Base-by-base conservation (phyloP, 2,797 vertebrate species). In the Zenarchopterus dispar region DNA sequence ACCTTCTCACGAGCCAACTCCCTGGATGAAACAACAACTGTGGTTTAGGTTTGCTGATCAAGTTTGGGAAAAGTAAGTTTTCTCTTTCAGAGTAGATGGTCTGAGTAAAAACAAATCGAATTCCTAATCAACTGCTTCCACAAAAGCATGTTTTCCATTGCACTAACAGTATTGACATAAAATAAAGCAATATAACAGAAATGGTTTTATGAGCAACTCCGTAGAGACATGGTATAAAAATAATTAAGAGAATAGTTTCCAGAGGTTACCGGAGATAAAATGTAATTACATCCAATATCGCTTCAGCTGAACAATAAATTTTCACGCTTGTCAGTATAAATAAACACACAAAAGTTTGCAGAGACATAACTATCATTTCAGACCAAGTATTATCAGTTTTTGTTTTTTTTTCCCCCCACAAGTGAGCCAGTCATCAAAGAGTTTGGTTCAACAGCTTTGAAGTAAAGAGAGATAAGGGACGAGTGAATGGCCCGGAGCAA, bases 1-100 rank as follows among this genome's bases (percentile, higher is more conserved):
- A 99, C 98, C 88, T 99, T 99, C 77, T 99, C 98, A 33, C 98
- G 93, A 31, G 98, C 98, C 84, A 96, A 75, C 58, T 97, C 96
- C 82, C 98, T 99, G 60, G n/a, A 48, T 0, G 2, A 61, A 8
- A 1, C 7, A 17, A 26, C 28, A 8, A 47, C 3, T 5, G 15
- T 58, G 42, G 0, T 21, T 73, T n/a, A 17, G 7, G 2, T 6
- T 10, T 2, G 9, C 4, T 16, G 3, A 13, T 36, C 53, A 18
- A 4, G 1, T n/a, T 8, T 9, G 24, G 55, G 18, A 31, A 17
- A 28, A 45, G 45, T 11, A 10, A 15, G 28, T 1, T 4, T 8
- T 28, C 28, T 28, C 28, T 2, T 28, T 7, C 28, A 4, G 1
- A 8, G 1, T 6, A 28, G 7, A 8, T 6, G 28, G 28, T 28